Percentiles rank a stretch among this genome's conserved stretches.
Evolutionary conservation across 2,113 vertebrate species (phyloP).

Genomic region (Calypte anna): DNA sequence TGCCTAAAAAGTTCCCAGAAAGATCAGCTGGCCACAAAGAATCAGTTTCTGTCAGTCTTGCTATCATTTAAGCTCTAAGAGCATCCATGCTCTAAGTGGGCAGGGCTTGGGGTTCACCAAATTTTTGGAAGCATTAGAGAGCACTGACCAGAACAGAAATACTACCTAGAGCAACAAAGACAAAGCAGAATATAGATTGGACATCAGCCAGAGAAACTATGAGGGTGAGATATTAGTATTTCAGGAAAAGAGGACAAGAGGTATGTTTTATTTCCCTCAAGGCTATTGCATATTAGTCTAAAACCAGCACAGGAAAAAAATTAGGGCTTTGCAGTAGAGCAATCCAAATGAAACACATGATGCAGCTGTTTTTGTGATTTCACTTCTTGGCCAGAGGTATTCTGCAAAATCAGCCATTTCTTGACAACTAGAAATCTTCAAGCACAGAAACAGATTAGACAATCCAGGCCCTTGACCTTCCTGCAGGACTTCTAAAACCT

Average conservation of each 20-base stretch:
- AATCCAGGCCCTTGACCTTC: neutral
- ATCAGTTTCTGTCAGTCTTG: neutral
- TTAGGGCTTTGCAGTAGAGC: neutral
- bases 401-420: conserved; percentile 12
- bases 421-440: conserved; percentile 27
- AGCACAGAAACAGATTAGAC: neutral
- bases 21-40: neutral
- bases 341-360: conserved; percentile 18
- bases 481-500: neutral
- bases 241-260: neutral
- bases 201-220: neutral
- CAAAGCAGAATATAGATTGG: neutral
- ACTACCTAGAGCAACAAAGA: neutral
- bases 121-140: neutral
- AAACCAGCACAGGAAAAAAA: neutral
- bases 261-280: neutral
- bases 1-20: neutral
- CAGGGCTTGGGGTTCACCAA: neutral
- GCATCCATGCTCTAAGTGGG: neutral
- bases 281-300: neutral
- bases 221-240: neutral
- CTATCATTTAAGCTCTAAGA: neutral
- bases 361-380: neutral
- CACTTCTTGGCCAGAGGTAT: neutral
- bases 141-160: neutral